Evolutionary conservation across 2,888 invertebrate species (phyloP), one percentile per base, ranked within the genome.

Genomic region (Orchestes rusci): DNA sequence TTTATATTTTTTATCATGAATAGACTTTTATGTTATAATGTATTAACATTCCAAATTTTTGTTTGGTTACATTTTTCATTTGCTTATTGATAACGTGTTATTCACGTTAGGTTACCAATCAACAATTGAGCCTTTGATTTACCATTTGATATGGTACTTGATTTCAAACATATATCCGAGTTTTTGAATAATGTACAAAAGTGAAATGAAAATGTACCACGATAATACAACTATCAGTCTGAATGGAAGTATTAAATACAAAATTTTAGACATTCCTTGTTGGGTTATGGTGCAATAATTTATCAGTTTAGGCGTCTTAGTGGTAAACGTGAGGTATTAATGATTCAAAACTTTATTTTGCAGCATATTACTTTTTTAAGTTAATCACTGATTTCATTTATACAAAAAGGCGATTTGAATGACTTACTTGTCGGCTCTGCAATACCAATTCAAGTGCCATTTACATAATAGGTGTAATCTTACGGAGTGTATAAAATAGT

Each of bases 401-500:
- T n/a, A n/a, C n/a, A n/a, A n/a, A n/a, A n/a, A n/a, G n/a, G n/a
- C 23, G 10, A 36, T 45, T 39, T 36, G 30, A 31, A 20, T 27
- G 27, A 36, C n/a, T 30, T 35, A 44, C 48, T 47, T 51, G 47
- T 51, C 56, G 59, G 58, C 58, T 57, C 31, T 39, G 52, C 53
- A 51, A 57, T 59, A 58, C 56, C 57, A 57, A 57, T 55, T 52
- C 52, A 60, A 61, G 61, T 61, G 60, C 60, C 60, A 61, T 60
- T 56, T 59, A 54, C 54, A 57, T 56, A 50, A 52, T 46, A 53
- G 51, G 53, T 52, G 50, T 56, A 54, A 52, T 53, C 41, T 45
- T 51, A 52, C 49, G 51, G 48, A 49, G 51, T 48, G 45, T 48
- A 43, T 39, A 48, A 47, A 47, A 45, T 57, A 56, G 53, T 55